phyloP scores from a whole-genome alignment of 2,888 invertebrate genomes.

The Thera obeliscata region DNA sequence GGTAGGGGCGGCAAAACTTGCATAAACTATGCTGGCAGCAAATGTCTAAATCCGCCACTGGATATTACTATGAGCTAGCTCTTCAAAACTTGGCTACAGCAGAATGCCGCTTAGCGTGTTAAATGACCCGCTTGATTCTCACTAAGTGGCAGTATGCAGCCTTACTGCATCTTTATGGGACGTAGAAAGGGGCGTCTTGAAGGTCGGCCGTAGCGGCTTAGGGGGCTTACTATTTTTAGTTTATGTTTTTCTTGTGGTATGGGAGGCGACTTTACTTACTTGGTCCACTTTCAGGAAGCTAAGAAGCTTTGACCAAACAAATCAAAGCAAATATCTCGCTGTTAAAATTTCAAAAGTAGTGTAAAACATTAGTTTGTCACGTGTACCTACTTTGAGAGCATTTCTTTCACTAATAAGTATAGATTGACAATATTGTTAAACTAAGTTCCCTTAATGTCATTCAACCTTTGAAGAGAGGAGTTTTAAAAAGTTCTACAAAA shows the following conservation, averaged over 20 bases:
- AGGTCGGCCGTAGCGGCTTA: constrained; percentile 9
- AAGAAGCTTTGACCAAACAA: not conserved
- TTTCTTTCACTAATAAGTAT: no score
- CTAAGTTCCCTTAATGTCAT: no score
- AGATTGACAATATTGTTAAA: no score
- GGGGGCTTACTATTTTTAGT: constrained; percentile 7
- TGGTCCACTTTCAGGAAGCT: not conserved
- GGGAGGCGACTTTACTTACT: constrained; percentile 1
- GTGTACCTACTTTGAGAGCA: no score
- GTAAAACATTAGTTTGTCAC: no score
- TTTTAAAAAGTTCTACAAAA: no score
- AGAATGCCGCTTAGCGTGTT: constrained; percentile 36
- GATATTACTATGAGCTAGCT: constrained; percentile 7
- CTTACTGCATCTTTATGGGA: constrained; percentile 34
- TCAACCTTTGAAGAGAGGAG: no score
- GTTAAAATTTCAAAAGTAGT: no score
- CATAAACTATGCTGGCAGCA: no score
- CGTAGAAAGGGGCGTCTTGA: constrained; percentile 12
- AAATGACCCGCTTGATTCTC: constrained; percentile 43
- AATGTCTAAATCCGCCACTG: no score
- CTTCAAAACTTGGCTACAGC: constrained; percentile 1
- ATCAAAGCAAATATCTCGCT: no score
- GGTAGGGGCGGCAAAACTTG: no score
- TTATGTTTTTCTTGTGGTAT: constrained; percentile 1
- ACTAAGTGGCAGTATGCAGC: constrained; percentile 37